Base-by-base conservation (phyloP, 2,113 vertebrate genomes). In the Hippocampus abdominalis region DNA sequence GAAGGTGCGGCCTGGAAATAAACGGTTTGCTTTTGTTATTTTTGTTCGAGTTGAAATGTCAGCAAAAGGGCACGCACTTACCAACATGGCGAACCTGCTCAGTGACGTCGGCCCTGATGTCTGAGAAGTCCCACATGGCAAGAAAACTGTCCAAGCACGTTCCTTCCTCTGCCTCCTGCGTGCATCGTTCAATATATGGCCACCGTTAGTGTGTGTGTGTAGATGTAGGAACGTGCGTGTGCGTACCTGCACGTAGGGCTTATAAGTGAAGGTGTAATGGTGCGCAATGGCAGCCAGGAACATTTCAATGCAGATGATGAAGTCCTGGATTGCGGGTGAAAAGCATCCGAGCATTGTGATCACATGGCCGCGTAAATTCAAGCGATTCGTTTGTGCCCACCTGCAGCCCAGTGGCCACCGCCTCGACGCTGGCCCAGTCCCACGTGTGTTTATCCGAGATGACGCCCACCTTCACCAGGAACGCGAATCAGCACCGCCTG, bases 111-210 rank as follows among this genome's bases (percentile, higher is more conserved):
- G 95, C 95, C 85, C 94, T 91, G 74, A 98, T 90, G 74, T 99
- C 97, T 44, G 96, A 98, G 81, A 98, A 90, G 87, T 99, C 97
- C 96, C 95, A 99, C 97, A 98, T 99, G 56, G 97, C 97, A 79
- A 99, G 86, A 71, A 99, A 99, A 3, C 95, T 98, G 87, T 98
- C 95, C n/a, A 98, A 97, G 76, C 96, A 99, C 0, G 97, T 98
- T 8, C 94, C 96, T 83, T 99, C 96, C 80, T 98, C 96, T 40
- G 95, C 95, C 79, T 97, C 96, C 82, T 96, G 94, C 39, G 66
- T 48, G 46, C 4, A 11, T 56, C n/a, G 9, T 3, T 8, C 21
- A n/a, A 53, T 21, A 53, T 53, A n/a, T 8, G 5, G 51, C 8
- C n/a, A 56, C 11, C 5, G 9, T 56, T 56, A 23, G 53, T 10